Percentiles rank a stretch among this genome's conserved stretches.
phyloP scores from a whole-genome alignment of 2,113 vertebrate species.

The Dromas ardeola region DNA sequence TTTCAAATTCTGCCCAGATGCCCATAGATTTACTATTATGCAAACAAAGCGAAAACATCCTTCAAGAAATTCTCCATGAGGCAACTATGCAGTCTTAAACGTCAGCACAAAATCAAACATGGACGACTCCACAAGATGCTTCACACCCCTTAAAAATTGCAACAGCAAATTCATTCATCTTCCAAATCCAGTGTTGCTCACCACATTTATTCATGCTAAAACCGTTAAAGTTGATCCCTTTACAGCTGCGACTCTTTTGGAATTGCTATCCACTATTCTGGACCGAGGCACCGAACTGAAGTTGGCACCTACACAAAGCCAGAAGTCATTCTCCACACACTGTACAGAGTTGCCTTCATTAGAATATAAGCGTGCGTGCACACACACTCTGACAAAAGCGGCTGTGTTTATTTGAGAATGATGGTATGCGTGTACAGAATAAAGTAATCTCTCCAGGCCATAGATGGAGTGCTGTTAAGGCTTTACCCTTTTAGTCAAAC shows the following conservation, averaged over 20 bases:
- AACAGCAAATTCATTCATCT: neutral
- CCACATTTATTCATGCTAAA: neutral
- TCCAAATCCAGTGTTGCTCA: neutral
- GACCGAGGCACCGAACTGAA: neutral
- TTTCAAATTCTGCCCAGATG: neutral
- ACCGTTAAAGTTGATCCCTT: neutral
- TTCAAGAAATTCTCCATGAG: neutral
- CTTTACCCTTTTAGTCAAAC: slow-evolving; percentile 50
- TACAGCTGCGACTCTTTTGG: neutral
- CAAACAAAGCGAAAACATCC: neutral
- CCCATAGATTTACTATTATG: neutral
- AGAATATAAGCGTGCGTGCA: neutral
- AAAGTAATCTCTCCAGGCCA: slow-evolving; percentile 53
- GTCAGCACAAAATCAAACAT: neutral
- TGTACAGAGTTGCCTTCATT: neutral
- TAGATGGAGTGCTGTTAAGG: slow-evolving; percentile 59
- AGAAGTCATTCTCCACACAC: slow-evolving; percentile 22
- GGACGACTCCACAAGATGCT: neutral
- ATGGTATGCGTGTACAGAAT: slow-evolving; percentile 51
- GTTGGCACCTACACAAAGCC: slow-evolving; percentile 47
- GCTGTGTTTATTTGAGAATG: slow-evolving; percentile 34
- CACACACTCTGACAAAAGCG: neutral
- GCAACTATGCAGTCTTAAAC: neutral
- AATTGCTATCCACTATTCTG: neutral
- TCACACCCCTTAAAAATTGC: neutral